Conservation (phyloP, 2,113 vertebrate species). For the Collichthys lucidus region DNA sequence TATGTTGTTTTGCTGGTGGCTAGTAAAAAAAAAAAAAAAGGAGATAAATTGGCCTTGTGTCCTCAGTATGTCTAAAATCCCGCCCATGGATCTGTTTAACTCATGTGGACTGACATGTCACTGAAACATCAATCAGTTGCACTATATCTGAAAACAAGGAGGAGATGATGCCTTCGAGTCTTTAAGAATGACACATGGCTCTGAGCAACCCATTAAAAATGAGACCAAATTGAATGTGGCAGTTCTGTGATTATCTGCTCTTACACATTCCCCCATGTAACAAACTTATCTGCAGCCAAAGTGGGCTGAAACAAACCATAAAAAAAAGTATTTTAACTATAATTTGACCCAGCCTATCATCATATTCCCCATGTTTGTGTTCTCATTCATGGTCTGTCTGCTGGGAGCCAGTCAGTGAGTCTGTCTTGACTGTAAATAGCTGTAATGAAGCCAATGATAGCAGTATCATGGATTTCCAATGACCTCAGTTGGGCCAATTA, state of each 20-base stretch:
- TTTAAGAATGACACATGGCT: background rate
- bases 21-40: no score
- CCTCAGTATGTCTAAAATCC: no score
- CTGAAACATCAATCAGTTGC: no score
- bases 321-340: background rate
- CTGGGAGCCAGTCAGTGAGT: conserved; percentile 29
- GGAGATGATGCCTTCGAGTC: background rate
- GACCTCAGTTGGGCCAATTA: conserved; percentile 66
- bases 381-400: conserved; percentile 41
- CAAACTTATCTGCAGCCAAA: conserved; percentile 5
- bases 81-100: no score
- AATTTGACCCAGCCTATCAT: conserved; percentile 22
- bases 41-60: no score
- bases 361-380: conserved; percentile 22
- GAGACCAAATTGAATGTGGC: background rate
- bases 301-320: background rate
- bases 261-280: background rate
- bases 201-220: background rate
- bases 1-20: no score
- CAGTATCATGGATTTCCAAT: conserved; percentile 65
- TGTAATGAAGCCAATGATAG: conserved; percentile 47
- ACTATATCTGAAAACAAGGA: background rate
- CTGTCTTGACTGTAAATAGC: conserved; percentile 56
- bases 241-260: background rate
- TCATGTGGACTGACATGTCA: no score